Evolutionary conservation across 2,888 invertebrate species (phyloP).

Genomic region (Synanthedon tipuliformis): DNA sequence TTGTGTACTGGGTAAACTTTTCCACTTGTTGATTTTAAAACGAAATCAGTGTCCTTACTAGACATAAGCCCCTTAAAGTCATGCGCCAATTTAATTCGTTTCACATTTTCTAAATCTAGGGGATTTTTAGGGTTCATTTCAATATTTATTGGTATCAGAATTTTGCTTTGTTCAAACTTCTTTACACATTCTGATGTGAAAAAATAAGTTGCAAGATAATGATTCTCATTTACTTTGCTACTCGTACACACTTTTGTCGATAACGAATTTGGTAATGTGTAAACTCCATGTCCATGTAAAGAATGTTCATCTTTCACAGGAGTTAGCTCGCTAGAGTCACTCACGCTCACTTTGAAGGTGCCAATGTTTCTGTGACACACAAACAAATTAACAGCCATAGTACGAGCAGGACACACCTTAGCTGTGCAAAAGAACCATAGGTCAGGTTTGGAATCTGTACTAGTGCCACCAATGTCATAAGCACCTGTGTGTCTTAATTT

Average conservation of each 20-base stretch:
- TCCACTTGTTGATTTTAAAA: conserved; percentile 26
- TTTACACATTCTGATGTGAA: conserved; percentile 22
- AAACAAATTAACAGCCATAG: conserved; percentile 42
- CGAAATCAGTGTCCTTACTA: conserved; percentile 36
- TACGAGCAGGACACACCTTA: conserved; percentile 29
- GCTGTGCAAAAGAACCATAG: conserved; percentile 49
- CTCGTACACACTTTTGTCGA: conserved; percentile 25
- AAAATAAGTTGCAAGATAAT: conserved; percentile 36
- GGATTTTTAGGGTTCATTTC: conserved; percentile 21
- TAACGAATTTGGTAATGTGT: conserved; percentile 14
- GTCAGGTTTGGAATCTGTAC: conserved; percentile 24
- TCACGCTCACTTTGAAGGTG: conserved; percentile 29
- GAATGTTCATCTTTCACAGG: conserved; percentile 7
- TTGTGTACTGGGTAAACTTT: conserved; percentile 38
- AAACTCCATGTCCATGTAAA: conserved; percentile 4
- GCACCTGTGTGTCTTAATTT: conserved; percentile 25
- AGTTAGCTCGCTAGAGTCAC: conserved; percentile 18
- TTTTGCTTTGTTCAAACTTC: conserved; percentile 13
- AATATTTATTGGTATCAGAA: conserved; percentile 39
- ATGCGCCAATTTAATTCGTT: conserved; percentile 36
- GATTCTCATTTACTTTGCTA: conserved; percentile 24
- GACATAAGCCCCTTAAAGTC: conserved; percentile 24
- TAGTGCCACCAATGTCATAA: conserved; percentile 45
- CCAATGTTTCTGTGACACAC: conserved; percentile 34
- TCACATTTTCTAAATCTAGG: conserved; percentile 25